Evolutionary conservation across 2,888 invertebrate genomes (phyloP), one percentile per base, ranked within the genome.

Genomic region (Tenthredo notha): DNA sequence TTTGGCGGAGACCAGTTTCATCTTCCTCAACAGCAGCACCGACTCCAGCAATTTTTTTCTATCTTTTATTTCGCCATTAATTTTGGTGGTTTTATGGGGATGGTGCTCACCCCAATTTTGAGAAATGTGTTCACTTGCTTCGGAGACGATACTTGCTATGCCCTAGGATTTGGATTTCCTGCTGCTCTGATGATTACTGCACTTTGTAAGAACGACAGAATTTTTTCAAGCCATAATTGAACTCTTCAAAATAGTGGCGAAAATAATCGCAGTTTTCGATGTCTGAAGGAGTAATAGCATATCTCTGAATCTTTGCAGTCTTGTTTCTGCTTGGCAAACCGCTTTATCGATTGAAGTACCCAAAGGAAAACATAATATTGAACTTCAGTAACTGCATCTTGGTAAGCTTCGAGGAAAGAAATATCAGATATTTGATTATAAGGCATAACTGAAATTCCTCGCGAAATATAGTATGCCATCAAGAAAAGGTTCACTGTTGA

Each of bases 1-100:
- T 98, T 98, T 91, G 98, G 98, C 3, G 98, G 97, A 4, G 98
- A 98, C 91, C 98, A 97, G 94, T 97, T 97, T 90, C 94, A 94
- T 15, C 92, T 96, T n/a, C 96, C 96, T 0, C 95, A 95, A 84
- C 96, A 97, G 93, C 95, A 95, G 87, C 94, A 95, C 85, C 94
- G 96, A 82, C 94, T 97, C 25, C 95, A 95, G 89, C 94, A 95
- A 74, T 98, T 97, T 92, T 98, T 98, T 93, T 97, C 97, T 0
- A 94, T 97, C 1, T 98, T 98, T 94, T 98, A 98, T 92, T 97
- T 97, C 92, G 95, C 96, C 40, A 97, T 97, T 89, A 98, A 98
- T 92, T 91, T 95, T 9, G 96, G 96, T 1, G 95, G 96, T 1
- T 95, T 96, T 86, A 94, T 95, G 90, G 96, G 96, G 0, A 95